Conservation (phyloP, 2,113 vertebrate species). For the Phaethornis superciliosus region DNA sequence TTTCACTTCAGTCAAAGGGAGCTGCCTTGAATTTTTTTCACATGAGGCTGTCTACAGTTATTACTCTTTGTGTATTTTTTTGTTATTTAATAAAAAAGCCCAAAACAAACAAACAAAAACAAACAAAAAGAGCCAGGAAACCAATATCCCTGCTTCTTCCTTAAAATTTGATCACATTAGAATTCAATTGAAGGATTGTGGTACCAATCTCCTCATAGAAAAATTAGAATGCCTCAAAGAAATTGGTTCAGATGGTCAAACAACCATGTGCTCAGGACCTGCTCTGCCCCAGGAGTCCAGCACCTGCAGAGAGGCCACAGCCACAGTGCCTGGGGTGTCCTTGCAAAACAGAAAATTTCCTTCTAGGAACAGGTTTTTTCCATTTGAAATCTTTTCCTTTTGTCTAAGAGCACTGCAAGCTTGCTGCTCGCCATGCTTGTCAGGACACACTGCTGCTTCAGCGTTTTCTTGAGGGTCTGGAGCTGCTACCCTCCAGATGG, state of each 20-base stretch:
- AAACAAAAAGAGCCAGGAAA: background rate
- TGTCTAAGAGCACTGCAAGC: background rate
- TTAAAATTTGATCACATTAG: background rate
- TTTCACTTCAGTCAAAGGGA: background rate
- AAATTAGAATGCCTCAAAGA: background rate
- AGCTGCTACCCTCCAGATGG: background rate
- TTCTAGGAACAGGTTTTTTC: background rate
- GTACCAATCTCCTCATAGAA: background rate
- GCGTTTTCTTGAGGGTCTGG: background rate
- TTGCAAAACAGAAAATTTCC: background rate
- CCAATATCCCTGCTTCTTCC: background rate
- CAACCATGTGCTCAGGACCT: background rate
- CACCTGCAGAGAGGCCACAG: fast-evolving
- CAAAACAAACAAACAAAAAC: no score
- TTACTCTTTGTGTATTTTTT: background rate
- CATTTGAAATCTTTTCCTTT: background rate
- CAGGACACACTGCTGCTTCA: background rate
- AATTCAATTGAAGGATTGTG: background rate
- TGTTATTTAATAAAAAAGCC: background rate
- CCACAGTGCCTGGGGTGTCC: fast-evolving
- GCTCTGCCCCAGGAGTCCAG: background rate
- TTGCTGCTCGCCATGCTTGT: background rate
- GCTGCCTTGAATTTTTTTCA: background rate
- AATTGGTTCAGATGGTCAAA: background rate
- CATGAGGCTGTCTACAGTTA: background rate